A percentile compares a stretch with the other conserved stretches of the same genome.
Conservation (phyloP, 2,113 vertebrate genomes). For the Trogon surrucura region DNA sequence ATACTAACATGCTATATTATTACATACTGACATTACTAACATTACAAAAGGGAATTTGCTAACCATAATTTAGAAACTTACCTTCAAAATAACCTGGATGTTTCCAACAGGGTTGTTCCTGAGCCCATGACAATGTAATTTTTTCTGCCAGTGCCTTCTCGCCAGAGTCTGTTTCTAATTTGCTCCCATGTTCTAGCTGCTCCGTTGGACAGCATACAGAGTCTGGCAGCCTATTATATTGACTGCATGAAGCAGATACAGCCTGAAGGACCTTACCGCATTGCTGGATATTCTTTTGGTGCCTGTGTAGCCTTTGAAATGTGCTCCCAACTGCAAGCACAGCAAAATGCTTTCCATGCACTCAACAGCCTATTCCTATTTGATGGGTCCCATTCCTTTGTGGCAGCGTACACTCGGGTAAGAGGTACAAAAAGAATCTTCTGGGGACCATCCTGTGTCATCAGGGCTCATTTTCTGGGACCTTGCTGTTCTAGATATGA, state of each 20-base stretch:
- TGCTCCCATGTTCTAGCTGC: constrained; percentile 76
- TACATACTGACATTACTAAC: not conserved
- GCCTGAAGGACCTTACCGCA: constrained; percentile 89
- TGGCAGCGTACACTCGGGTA: constrained; percentile 95
- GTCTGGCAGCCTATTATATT: constrained; percentile 89
- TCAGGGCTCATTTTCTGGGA: not conserved
- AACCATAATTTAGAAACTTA: not conserved
- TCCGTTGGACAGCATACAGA: constrained; percentile 91
- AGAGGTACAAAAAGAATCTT: not conserved
- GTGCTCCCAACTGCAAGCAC: constrained; percentile 91
- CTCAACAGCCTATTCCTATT: constrained; percentile 90
- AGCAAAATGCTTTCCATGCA: constrained; percentile 67
- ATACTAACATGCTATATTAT: too few relatives aligned
- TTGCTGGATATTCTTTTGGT: constrained; percentile 95
- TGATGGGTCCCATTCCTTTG: constrained; percentile 93
- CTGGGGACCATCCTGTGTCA: not conserved
- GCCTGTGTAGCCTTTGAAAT: constrained; percentile 98
- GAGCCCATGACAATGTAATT: not conserved
- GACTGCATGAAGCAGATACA: constrained; percentile 88
- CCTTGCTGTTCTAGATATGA: not conserved
- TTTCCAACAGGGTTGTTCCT: not conserved
- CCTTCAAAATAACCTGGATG: not conserved
- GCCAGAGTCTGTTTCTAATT: not conserved
- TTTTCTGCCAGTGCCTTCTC: not conserved
- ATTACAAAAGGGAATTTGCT: not conserved